Percentiles rank a stretch among this genome's conserved stretches.
These are phyloP conservation scores for Tortricodes alternella DNA, from an alignment of 2,888 invertebrate species.

Conservation along the genomic window DNA sequence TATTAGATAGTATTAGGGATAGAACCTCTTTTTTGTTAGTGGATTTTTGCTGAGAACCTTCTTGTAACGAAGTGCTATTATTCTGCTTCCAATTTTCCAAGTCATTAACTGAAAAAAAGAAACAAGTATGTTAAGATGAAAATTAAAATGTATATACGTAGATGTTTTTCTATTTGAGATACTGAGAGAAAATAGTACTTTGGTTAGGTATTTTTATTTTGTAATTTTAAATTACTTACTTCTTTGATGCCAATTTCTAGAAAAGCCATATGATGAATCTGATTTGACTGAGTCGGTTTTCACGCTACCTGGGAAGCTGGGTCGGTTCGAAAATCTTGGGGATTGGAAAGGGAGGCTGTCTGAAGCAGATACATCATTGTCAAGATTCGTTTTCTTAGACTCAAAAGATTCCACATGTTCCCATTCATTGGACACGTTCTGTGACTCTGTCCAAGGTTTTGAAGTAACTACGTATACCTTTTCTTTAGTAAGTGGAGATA, in stretches of 20 bases:
- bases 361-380: slow-evolving; percentile 49
- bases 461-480: slow-evolving; percentile 93
- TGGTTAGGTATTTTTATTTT: too few relatives aligned
- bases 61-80: slow-evolving; percentile 70
- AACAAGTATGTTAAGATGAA: slow-evolving; percentile 30
- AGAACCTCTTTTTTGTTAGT: slow-evolving; percentile 60
- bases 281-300: slow-evolving; percentile 57
- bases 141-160: too few relatives aligned
- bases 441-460: slow-evolving; percentile 79
- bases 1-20: slow-evolving; percentile 41
- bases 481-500: slow-evolving; percentile 90
- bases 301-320: slow-evolving; percentile 69
- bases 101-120: slow-evolving; percentile 80
- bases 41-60: slow-evolving; percentile 63
- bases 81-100: slow-evolving; percentile 68
- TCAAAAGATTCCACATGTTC: slow-evolving; percentile 58
- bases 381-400: slow-evolving; percentile 56
- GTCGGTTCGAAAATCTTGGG: slow-evolving; percentile 82
- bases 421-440: slow-evolving; percentile 56
- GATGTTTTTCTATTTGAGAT: too few relatives aligned
- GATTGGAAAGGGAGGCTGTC: slow-evolving; percentile 69
- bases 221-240: slow-evolving; percentile 53
- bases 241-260: slow-evolving; percentile 74
- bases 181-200: too few relatives aligned
- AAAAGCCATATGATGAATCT: slow-evolving; percentile 65